phyloP scores from a whole-genome alignment of 2,888 invertebrate species.

The Pandemis cinnamomeana region DNA sequence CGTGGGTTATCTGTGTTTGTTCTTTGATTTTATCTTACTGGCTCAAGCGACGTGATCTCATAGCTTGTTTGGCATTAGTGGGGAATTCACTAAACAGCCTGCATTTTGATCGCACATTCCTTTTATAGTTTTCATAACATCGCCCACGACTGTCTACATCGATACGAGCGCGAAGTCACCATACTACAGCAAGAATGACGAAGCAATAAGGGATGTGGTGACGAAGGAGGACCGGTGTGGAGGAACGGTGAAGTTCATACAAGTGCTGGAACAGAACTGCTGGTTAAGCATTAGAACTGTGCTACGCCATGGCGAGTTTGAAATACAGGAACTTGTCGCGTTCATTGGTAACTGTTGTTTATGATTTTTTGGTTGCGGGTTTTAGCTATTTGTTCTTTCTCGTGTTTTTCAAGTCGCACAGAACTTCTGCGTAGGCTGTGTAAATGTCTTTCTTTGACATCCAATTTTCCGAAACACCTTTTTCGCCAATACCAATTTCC shows the following conservation, averaged over 20 bases:
- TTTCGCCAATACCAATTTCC: too few relatives aligned
- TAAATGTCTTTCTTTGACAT: too few relatives aligned
- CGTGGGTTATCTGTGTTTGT: constrained; percentile 1
- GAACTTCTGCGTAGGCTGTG: too few relatives aligned
- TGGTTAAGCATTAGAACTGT: constrained; percentile 76
- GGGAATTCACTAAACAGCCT: constrained; percentile 38
- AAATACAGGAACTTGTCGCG: constrained; percentile 81
- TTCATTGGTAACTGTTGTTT: constrained; percentile 71
- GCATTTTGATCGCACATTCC: constrained; percentile 58
- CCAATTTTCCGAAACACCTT: too few relatives aligned
- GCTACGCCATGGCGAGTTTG: constrained; percentile 72
- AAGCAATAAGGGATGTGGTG: constrained; percentile 51
- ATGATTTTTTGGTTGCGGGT: constrained; percentile 12
- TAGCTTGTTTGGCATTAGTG: constrained; percentile 7
- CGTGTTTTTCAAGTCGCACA: not conserved
- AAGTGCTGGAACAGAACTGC: constrained; percentile 67
- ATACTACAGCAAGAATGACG: constrained; percentile 79
- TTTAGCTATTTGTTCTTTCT: not conserved
- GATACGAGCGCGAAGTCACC: constrained; percentile 71
- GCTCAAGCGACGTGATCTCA: constrained; percentile 29
- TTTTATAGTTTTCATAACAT: constrained; percentile 82
- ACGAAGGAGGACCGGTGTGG: constrained; percentile 48
- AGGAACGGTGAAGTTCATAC: constrained; percentile 65
- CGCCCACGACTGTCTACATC: constrained; percentile 83
- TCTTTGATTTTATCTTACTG: constrained; percentile 18